Conservation (phyloP, 2,888 invertebrate genomes). For the Eledone cirrhosa region DNA sequence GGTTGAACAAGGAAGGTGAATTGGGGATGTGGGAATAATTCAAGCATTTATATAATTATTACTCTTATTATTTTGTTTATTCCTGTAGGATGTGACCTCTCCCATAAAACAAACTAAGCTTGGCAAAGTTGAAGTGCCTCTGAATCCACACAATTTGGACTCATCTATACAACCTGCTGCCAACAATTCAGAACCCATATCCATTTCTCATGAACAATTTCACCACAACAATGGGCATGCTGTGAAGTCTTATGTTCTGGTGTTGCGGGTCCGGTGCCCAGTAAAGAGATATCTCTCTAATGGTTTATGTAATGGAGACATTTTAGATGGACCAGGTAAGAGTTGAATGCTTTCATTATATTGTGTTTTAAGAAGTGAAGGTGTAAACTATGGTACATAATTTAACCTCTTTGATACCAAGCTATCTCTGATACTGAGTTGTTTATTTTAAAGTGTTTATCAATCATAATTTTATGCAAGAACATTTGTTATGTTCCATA, state of each 20-base stretch:
- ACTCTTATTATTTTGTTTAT: background rate
- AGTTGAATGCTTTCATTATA: background rate
- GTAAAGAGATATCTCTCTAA: slow-evolving; percentile 43
- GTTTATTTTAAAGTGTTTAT: background rate
- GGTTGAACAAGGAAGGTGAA: too few species aligned
- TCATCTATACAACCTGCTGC: slow-evolving; percentile 27
- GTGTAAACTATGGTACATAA: too few species aligned
- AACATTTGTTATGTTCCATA: too few species aligned
- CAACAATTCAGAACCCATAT: slow-evolving; percentile 77
- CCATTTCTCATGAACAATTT: slow-evolving; percentile 87
- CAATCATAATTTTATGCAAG: background rate
- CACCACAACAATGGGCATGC: slow-evolving; percentile 80
- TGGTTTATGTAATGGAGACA: slow-evolving; percentile 58
- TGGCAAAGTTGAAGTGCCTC: slow-evolving; percentile 60
- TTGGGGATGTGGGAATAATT: too few species aligned
- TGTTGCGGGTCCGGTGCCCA: slow-evolving; percentile 74
- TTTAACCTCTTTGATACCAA: too few species aligned
- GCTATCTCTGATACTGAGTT: too few species aligned
- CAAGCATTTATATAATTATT: background rate
- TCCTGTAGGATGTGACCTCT: slow-evolving; percentile 49
- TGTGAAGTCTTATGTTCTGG: slow-evolving; percentile 83
- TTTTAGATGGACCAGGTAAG: slow-evolving; percentile 45
- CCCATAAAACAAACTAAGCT: slow-evolving; percentile 56
- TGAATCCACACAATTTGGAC: slow-evolving; percentile 50
- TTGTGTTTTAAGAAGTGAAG: too few species aligned